Evolutionary conservation across 2,797 vertebrate genomes (phyloP), one percentile per base, ranked within the genome.

Genomic region (Pangasius larnaudii): DNA sequence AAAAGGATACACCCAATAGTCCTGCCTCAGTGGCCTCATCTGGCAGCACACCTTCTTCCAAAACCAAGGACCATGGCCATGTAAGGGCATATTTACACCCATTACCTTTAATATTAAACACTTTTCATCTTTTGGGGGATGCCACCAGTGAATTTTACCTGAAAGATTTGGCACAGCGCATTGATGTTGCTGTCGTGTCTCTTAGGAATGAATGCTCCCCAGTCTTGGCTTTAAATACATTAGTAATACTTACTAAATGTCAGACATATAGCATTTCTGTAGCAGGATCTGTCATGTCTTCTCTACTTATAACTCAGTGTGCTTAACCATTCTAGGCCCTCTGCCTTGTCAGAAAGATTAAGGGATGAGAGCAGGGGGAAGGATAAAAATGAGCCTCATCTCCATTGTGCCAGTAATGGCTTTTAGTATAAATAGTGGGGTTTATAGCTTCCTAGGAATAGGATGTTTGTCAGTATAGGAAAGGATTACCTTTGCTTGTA

Each of bases 51-150:
- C 98, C 98, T 81, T 99, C 99, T 89, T 99, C 98, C 89, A 99
- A 99, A 95, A 98, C 97, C 96, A 99, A 99, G 97, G 99, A 99
- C 95, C 98, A 98, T 92, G 97, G 97, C 95, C 98, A 99, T 96
- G 99, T 99, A 97, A 97, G 97, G 93, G 78, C 51, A 9, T 49
- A 30, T 63, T 33, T 58, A 11, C 51, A 46, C 2, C 16, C 2
- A 5, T 7, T 77, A 75, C 7, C 59, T 22, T 5, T 59, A 8
- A 74, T 61, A 5, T 5, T 2, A 5, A 33, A 18, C 51, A 19
- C 11, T 33, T 79, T 61, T 39, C 4, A 13, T 80, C 33, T 80
- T 39, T 80, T n/a, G 22, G 69, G 53, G 79, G n/a, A 22, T 3
- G 24, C 39, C 5, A 36, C n/a, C 22, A 11, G 75, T 27, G 36